phyloP scores from a whole-genome alignment of 2,113 vertebrate genomes.

The Megaleporinus macrocephalus region DNA sequence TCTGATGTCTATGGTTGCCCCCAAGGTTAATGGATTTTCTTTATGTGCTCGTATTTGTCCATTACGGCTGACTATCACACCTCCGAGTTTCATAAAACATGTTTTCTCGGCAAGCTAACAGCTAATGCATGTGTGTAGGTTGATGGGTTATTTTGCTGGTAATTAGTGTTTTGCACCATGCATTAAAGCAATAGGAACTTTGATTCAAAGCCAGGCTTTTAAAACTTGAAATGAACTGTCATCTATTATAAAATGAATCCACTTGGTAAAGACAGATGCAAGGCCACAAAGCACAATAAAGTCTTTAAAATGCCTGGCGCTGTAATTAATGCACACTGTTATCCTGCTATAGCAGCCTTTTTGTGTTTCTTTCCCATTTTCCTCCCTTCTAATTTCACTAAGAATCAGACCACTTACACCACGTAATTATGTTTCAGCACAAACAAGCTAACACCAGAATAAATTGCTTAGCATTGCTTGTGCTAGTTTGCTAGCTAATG shows the following conservation, averaged over 20 bases:
- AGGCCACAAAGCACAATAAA: slow-evolving; percentile 13
- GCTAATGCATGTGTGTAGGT: not conserved
- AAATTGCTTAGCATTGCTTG: slow-evolving; percentile 10
- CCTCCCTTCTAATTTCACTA: slow-evolving; percentile 19
- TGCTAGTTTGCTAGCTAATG: slow-evolving; percentile 1
- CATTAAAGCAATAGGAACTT: slow-evolving; percentile 13
- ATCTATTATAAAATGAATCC: not conserved
- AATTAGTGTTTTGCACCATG: slow-evolving; percentile 12
- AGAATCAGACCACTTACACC: slow-evolving; percentile 26
- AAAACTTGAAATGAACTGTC: slow-evolving; percentile 26
- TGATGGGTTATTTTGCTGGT: not conserved
- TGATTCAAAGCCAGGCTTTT: slow-evolving; percentile 10
- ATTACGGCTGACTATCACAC: not conserved
- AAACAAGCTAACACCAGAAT: slow-evolving; percentile 7
- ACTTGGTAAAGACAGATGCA: not conserved
- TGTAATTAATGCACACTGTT: slow-evolving; percentile 28
- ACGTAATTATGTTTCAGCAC: slow-evolving; percentile 38
- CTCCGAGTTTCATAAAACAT: not conserved
- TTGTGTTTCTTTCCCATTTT: not conserved
- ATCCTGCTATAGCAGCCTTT: slow-evolving; percentile 22
- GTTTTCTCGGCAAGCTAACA: not conserved
- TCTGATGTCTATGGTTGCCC: not conserved
- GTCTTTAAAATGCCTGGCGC: not conserved
- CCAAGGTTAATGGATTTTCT: slow-evolving; percentile 11
- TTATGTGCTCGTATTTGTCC: not conserved